phyloP scores from a whole-genome alignment of 2,113 vertebrate species.

The Petrocephalus microphthalmus region DNA sequence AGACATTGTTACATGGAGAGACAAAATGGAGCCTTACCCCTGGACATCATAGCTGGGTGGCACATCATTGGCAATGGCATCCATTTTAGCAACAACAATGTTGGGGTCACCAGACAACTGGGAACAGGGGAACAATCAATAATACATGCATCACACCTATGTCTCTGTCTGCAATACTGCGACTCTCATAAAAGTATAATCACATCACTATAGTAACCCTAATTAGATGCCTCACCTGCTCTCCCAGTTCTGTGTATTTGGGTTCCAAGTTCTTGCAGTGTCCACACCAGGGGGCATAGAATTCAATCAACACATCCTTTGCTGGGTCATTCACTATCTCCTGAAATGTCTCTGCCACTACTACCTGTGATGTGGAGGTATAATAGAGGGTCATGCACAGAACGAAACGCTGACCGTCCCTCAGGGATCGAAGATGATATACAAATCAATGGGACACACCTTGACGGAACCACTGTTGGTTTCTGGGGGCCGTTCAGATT shows the following conservation, averaged over 20 bases:
- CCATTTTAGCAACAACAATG: conserved; percentile 60
- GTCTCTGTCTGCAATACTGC: background rate
- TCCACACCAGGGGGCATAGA: conserved; percentile 59
- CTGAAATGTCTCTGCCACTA: conserved; percentile 65
- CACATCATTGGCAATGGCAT: conserved; percentile 57
- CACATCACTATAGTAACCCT: background rate
- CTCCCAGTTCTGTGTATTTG: conserved; percentile 54
- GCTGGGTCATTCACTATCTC: conserved; percentile 51
- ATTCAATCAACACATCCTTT: conserved; percentile 62
- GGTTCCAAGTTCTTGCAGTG: conserved; percentile 65
- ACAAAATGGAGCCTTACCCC: conserved; percentile 46
- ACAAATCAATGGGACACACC: conserved; percentile 37
- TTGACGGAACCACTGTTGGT: conserved; percentile 53
- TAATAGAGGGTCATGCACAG: background rate
- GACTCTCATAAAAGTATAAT: background rate
- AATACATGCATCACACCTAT: background rate
- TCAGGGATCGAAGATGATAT: background rate
- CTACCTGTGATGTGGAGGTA: conserved; percentile 47
- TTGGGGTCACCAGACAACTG: conserved; percentile 48
- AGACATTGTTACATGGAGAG: background rate
- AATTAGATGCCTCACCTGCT: conserved; percentile 37
- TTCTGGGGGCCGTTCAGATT: conserved; percentile 59
- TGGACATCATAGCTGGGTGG: conserved; percentile 56
- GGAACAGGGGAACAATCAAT: background rate
- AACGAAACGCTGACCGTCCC: background rate